These are phyloP conservation scores for Leucophenga varia DNA, from an alignment of 1,140 invertebrate species.

Conservation along the genomic window DNA sequence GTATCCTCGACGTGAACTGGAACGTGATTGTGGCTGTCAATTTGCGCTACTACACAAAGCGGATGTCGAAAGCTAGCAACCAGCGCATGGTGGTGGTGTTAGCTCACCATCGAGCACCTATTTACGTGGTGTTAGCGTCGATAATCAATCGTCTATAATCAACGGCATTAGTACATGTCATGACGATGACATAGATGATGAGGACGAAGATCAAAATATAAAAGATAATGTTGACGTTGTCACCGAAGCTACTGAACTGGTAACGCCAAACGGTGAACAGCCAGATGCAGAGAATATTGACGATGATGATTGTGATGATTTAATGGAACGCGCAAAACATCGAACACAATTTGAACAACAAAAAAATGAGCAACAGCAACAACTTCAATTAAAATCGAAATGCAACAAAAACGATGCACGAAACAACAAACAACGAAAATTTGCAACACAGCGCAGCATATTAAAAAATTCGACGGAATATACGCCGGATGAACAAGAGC, in stretches of 20 bases:
- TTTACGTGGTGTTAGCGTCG: conserved; percentile 38
- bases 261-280: too few species aligned
- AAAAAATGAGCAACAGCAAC: conserved; percentile 25
- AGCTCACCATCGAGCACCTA: conserved; percentile 49
- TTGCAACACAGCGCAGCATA: conserved; percentile 49
- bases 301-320: conserved; percentile 5
- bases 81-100: conserved; percentile 41
- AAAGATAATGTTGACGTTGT: too few species aligned
- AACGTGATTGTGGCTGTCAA: conserved; percentile 83
- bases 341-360: too few species aligned
- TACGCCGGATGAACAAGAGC: conserved; percentile 44
- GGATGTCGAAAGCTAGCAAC: conserved; percentile 64
- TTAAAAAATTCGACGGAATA: conserved; percentile 49
- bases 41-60: conserved; percentile 82
- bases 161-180: conserved; percentile 21
- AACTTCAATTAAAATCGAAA: conserved; percentile 27
- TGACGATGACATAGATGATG: conserved; percentile 31
- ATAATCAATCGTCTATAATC: conserved; percentile 44
- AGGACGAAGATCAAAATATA: conserved; percentile 1
- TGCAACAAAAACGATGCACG: background rate
- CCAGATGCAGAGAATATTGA: conserved; percentile 8
- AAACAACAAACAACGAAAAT: conserved; percentile 33
- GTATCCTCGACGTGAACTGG: conserved; percentile 71
- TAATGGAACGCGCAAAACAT: too few species aligned
- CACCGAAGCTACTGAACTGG: conserved; percentile 10